A percentile compares a stretch with the other conserved stretches of the same genome.
These are phyloP conservation scores for Epinephelus moara DNA, from an alignment of 2,113 vertebrate genomes.

Conservation along the genomic window DNA sequence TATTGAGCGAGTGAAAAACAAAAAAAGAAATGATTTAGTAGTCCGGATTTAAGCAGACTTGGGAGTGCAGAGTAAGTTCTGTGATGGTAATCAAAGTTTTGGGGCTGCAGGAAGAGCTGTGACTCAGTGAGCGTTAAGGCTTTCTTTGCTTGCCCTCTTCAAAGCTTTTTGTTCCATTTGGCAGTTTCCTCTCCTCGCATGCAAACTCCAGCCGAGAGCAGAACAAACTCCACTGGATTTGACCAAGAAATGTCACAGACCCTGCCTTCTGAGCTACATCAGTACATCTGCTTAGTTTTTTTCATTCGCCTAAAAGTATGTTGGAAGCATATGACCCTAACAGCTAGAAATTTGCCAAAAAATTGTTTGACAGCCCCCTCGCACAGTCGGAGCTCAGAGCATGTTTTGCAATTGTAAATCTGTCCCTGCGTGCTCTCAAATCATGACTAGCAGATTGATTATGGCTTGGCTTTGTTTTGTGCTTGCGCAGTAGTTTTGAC, in stretches of 20 bases:
- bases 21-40: constrained; percentile 27
- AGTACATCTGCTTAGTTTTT: not conserved
- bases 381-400: not conserved
- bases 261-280: not conserved
- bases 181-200: constrained; percentile 9
- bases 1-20: constrained; percentile 40
- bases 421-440: not conserved
- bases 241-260: constrained; percentile 41
- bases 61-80: not conserved
- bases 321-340: constrained; percentile 5
- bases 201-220: constrained; percentile 32
- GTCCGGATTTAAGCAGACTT: constrained; percentile 15
- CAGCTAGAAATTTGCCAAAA: constrained; percentile 10
- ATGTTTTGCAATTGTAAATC: constrained; percentile 29
- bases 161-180: constrained; percentile 50
- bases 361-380: not conserved
- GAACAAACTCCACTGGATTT: constrained; percentile 18
- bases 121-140: constrained; percentile 13
- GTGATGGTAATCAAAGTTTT: constrained; percentile 36
- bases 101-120: not conserved
- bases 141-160: constrained; percentile 40
- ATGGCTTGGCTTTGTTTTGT: constrained; percentile 39
- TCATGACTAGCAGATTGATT: constrained; percentile 16
- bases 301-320: not conserved
- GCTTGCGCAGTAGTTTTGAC: constrained; percentile 31